Base-by-base conservation (phyloP, 2,113 vertebrate species). In the Trochalopteron elliotii region DNA sequence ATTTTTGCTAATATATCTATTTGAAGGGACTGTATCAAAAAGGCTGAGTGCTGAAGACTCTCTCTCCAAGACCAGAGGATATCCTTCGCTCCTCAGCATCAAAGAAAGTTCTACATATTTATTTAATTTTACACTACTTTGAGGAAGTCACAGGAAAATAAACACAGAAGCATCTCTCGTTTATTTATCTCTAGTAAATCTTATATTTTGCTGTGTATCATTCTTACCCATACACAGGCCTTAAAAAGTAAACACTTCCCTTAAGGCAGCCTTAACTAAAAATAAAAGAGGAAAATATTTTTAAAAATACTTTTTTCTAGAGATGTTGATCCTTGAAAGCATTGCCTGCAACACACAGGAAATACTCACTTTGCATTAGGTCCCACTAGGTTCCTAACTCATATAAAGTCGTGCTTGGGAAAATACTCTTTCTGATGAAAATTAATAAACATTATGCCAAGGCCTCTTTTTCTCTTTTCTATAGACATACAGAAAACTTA, bases 31-130 rank as follows among this genome's bases (percentile, higher is more conserved):
- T 42, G 25, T 44, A 49, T 15, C 33, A 56, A 28, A 72, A 8
- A 47, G 15, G 4, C 4, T 49, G 64, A 21, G 10, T 44, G 16
- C 18, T 81, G 39, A 30, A n/a, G 13, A 12, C 1, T 1, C 0
- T 3, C 2, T 37, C 15, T 44, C 30, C 23, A 12, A 69, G 15
- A 53, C 7, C 56, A 82, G 28, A 78, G 10, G 11, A 37, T 80
- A 40, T 28, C 33, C 13, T 50, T 70, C 37, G 64, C 15, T 53
- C 22, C n/a, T 67, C 11, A 79, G 5, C 5, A 12, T 59, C 20
- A 40, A 12, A 75, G 30, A 78, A 61, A n/a, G 10, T 4, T 20
- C 17, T 55, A 10, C 0, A 3, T 44, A 33, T 42, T 50, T 68
- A 31, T 25, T 4, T 50, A 35, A 55, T 76, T 91, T 72, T 60